Evolutionary conservation across 2,797 vertebrate species (phyloP).

Genomic region (Psittacula echo): DNA sequence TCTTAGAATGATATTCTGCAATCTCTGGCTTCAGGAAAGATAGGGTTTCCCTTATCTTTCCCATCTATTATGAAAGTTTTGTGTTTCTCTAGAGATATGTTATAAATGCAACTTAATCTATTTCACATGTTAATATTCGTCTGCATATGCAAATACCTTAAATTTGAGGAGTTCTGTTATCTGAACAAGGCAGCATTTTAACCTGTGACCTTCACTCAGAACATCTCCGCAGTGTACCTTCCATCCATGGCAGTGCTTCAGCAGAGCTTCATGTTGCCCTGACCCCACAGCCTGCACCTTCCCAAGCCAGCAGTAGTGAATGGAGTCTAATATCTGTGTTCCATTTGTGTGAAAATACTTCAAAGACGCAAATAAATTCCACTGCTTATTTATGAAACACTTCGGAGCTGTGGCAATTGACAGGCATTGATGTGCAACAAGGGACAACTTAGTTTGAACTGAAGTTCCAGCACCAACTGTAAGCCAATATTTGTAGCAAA

Average conservation of each 20-base stretch:
- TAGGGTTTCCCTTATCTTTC: background rate
- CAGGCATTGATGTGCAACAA: background rate
- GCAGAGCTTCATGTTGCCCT: background rate
- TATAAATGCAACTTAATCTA: background rate
- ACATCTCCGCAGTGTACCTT: fast-evolving
- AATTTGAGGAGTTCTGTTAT: background rate
- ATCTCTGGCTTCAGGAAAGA: background rate
- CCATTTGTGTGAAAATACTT: background rate
- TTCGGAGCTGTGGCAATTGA: background rate
- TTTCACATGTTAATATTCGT: background rate
- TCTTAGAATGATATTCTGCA: background rate
- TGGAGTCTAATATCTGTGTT: background rate
- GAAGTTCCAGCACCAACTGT: background rate
- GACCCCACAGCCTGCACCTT: background rate
- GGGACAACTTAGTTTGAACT: background rate
- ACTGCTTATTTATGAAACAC: constrained; percentile 18
- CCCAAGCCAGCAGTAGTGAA: background rate
- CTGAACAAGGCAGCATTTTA: background rate
- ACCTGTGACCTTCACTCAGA: background rate
- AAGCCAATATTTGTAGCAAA: background rate
- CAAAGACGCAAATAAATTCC: constrained; percentile 46
- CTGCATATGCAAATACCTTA: background rate
- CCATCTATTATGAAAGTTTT: background rate
- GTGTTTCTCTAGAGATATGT: background rate
- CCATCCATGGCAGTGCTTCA: background rate